A percentile compares a stretch with the other conserved stretches of the same genome.
phyloP scores from a whole-genome alignment of 2,888 invertebrate genomes.

The Hemicrepidius hirtus region DNA sequence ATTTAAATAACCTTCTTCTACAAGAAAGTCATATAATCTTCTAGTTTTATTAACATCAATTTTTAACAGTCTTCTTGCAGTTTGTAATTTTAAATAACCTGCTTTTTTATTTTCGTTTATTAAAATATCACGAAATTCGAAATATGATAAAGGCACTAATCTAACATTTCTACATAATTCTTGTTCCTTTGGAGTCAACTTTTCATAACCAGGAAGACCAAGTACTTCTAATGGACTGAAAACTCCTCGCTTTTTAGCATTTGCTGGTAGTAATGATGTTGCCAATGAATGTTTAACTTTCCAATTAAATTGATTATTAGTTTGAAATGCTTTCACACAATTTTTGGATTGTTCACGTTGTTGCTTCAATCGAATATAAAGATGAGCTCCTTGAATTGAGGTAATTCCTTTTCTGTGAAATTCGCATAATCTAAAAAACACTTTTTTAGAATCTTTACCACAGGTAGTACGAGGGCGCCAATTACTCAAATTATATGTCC shows the following conservation, averaged over 20 bases:
- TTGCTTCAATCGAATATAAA: conserved; percentile 80
- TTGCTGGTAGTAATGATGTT: conserved; percentile 35
- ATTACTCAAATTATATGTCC: too few species aligned
- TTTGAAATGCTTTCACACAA: conserved; percentile 71
- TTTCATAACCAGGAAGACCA: conserved; percentile 86
- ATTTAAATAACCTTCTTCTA: conserved; percentile 82
- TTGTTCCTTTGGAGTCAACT: conserved; percentile 81
- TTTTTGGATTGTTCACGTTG: conserved; percentile 76
- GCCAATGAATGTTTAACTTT: conserved; percentile 57
- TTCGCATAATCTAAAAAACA: conserved; percentile 74
- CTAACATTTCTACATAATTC: conserved; percentile 85
- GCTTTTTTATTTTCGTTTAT: conserved; percentile 85
- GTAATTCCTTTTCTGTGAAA: conserved; percentile 83
- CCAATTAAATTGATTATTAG: conserved; percentile 66
- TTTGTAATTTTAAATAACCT: conserved; percentile 84
- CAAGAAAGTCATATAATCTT: conserved; percentile 87
- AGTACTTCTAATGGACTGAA: conserved; percentile 79
- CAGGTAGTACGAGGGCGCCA: too few species aligned
- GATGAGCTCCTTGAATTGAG: conserved; percentile 76
- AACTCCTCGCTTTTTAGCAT: conserved; percentile 68
- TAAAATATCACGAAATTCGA: conserved; percentile 85
- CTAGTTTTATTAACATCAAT: conserved; percentile 96
- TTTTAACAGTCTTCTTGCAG: conserved; percentile 88
- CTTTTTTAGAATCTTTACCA: too few species aligned
- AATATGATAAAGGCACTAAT: conserved; percentile 84